Conservation (phyloP, 2,888 invertebrate genomes). For the Leptinotarsa rubiginosa region DNA sequence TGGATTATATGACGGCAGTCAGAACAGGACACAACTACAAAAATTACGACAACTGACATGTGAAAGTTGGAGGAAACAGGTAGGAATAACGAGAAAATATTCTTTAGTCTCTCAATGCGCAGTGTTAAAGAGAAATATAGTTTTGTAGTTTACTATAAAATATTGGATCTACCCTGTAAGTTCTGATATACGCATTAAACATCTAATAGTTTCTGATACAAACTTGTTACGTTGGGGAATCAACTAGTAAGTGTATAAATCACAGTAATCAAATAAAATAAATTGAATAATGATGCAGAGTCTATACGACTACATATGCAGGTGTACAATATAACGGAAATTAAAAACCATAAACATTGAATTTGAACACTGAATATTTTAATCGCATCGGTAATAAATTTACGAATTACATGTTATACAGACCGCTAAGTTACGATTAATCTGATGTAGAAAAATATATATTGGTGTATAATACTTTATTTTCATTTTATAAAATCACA, state of each 20-base stretch:
- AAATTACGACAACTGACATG: too few relatives aligned
- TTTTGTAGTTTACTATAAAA: neutral
- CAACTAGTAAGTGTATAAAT: constrained; percentile 47
- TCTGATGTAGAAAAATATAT: neutral
- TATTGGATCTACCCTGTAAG: constrained; percentile 19
- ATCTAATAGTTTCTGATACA: constrained; percentile 38
- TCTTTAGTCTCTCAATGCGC: too few relatives aligned
- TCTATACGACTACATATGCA: constrained; percentile 39
- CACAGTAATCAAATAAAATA: constrained; percentile 48
- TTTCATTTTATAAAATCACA: neutral
- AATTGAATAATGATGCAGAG: constrained; percentile 47
- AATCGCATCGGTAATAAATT: constrained; percentile 31
- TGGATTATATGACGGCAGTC: too few relatives aligned
- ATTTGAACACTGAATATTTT: constrained; percentile 37
- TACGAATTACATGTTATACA: constrained; percentile 27
- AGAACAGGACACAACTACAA: too few relatives aligned
- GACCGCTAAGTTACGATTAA: neutral
- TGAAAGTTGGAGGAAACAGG: too few relatives aligned
- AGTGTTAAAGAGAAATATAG: too few relatives aligned
- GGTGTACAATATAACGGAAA: constrained; percentile 49
- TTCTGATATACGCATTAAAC: constrained; percentile 30
- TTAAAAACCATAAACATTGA: constrained; percentile 47
- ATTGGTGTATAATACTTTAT: neutral
- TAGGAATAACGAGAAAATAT: too few relatives aligned
- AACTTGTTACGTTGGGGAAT: constrained; percentile 38